Base-by-base conservation (phyloP, 2,888 invertebrate species). In the Pollenia angustigena region DNA sequence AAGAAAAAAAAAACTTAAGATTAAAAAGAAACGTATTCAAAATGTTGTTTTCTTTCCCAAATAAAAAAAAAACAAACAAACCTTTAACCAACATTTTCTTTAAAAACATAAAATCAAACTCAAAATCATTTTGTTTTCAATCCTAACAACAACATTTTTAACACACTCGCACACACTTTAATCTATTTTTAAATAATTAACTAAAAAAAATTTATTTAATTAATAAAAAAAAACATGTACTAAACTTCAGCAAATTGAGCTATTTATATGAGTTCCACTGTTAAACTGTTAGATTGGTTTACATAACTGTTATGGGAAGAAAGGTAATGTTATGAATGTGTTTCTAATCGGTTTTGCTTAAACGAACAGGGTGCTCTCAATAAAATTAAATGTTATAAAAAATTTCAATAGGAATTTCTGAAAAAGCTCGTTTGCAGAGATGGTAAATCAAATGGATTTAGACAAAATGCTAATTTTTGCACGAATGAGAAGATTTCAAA, bases 1-100 rank as follows among this genome's bases (percentile, higher is more conserved):
- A 54, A n/a, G 16, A 58, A 62, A 88, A 85, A 80, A n/a, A 85
- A 71, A 83, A 80, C 74, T 32, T 32, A 4, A 32, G 32, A 74
- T 83, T 76, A 85, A 80, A 56, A 85, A 84, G 42, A 83, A 87
- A 72, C 64, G 68, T 89, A 84, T 64, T 54, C 40, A 74, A 89
- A 85, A 83, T 88, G 82, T 82, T 85, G 87, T 86, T 88, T 88
- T 88, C 85, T 86, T 85, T 85, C 68, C 68, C 16, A 62, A 62
- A 32, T 9, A 42, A 62, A 6, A 0, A 54, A 56, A 81, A 62
- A n/a, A 62, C 42, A 42, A 42, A 42, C 56, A 42, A 64, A 48
- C 23, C 12, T 64, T 72, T 54, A 12, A 71, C 3, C 50, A 56
- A 54, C 66, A 64, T 52, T 44, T 76, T 42, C 16, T 32, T 48